Evolutionary conservation across 2,888 invertebrate species (phyloP), one percentile per base, ranked within the genome.

Genomic region (Charanyca ferruginea): DNA sequence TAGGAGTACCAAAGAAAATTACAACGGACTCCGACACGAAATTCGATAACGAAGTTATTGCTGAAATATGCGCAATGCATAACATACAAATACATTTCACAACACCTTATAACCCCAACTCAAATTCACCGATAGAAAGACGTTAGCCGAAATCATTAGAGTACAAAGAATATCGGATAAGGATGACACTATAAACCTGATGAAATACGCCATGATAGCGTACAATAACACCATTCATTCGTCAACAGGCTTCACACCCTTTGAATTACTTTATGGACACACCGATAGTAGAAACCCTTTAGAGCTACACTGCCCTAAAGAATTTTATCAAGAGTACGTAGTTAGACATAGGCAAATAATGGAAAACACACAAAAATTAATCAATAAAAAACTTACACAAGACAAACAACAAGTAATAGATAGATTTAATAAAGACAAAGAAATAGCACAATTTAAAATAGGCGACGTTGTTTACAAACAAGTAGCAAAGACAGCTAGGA

Each of bases 251-350:
- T 85, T 71, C 6, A 86, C 85, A 28, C 85, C 85, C 0, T 69
- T 66, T 11, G 84, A 85, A 49, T 16, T 86, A n/a, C 44, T 84
- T 25, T 86, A 73, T 41, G 83, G 76, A 70, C 86, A 82, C 49
- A 87, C 79, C 49, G 74, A 49, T 45, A 81, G 54, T 61, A 80
- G 78, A 78, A 87, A 77, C 63, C 87, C 70, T 55, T 70, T 76
- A 78, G 85, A 83, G 65, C 63, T 77, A 78, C 85, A 78, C 79
- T 89, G 59, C 74, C 83, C 79, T 2, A 74, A 78, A 64, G 82
- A 85, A 75, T 97, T 93, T 82, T 97, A 96, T 28, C 97, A 95
- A 18, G 98, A 97, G 87, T 97, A 97, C 52, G 97, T 96, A 1
- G 97, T 97, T 64, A 97, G 96, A 90, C 98, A 98, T 53, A 80